A percentile compares a stretch with the other conserved stretches of the same genome.
Evolutionary conservation across 2,113 vertebrate species (phyloP).

Genomic region (Poeciliopsis prolifica): DNA sequence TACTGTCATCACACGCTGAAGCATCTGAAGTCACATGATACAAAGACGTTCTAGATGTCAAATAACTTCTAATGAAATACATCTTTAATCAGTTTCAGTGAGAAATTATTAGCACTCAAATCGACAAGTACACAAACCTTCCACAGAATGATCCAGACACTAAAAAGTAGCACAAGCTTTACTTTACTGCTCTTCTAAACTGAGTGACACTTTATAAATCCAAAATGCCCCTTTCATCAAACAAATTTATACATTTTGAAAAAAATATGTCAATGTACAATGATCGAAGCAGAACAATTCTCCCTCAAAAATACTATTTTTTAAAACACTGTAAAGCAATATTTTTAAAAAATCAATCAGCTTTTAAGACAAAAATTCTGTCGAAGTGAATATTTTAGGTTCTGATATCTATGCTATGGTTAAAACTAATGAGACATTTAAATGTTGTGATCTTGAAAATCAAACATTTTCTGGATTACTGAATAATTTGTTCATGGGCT

Average conservation of each 20-base stretch:
- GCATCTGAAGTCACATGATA: constrained; percentile 78
- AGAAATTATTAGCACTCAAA: neutral
- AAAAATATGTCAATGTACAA: neutral
- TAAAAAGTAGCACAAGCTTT: too few species aligned
- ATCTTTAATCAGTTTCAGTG: neutral
- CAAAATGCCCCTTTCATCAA: neutral
- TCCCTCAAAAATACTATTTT: neutral
- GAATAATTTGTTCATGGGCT: neutral
- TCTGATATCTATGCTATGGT: neutral
- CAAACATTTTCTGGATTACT: neutral
- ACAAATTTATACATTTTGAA: neutral
- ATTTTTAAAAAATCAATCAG: too few species aligned
- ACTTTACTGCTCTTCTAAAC: too few species aligned
- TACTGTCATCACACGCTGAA: constrained; percentile 86
- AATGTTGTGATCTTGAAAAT: neutral
- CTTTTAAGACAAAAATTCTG: too few species aligned
- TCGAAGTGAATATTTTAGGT: too few species aligned
- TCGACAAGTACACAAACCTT: neutral
- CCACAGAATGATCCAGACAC: neutral
- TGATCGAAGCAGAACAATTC: neutral
- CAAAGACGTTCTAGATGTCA: neutral
- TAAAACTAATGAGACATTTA: neutral
- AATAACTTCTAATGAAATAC: neutral
- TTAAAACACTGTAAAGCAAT: neutral
- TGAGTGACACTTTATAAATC: too few species aligned